Base-by-base conservation (phyloP, 2,888 invertebrate species). In the Drosophila vallismaia region DNA sequence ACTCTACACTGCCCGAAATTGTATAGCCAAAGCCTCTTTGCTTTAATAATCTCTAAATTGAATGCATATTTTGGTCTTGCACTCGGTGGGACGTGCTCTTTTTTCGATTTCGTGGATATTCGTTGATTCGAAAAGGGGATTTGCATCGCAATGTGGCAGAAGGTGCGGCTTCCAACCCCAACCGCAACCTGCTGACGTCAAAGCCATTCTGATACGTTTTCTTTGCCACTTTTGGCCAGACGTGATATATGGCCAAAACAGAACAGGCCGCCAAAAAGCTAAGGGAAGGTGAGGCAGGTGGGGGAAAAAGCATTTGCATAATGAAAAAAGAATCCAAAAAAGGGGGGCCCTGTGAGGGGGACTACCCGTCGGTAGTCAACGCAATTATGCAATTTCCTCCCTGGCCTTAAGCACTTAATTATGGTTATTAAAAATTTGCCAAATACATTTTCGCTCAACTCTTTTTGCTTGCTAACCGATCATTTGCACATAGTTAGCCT, bases 361-460 rank as follows among this genome's bases (percentile, higher is more conserved):
- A 19, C 19, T 19, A 19, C 19, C 19, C 19, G 19, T 4, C 31
- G 49, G 14, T 36, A 26, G 24, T 55, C 53, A 59, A 38, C 48
- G 36, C 31, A 62, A 48, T 67, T 62, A 48, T 56, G 67, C 60
- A 76, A 75, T 59, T 44, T 54, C 33, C 49, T 48, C 66, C 14
- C 40, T 44, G 24, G 38, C 74, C 60, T 38, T 45, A 60, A 77
- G 28, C 74, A 55, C 56, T 64, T 79, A 77, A 77, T 76, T 76
- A 68, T 62, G 52, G 57, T 63, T 64, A 74, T 79, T 77, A 77
- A 77, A 58, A 68, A 55, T 74, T 79, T 72, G 76, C 68, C 57
- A 71, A 77, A 74, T 77, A 76, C n/a, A 9, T 42, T 42, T 57
- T 57, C 29, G 49, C 19, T 19, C 9, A 10, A 31, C 29, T 31